phyloP scores from a whole-genome alignment of 2,888 invertebrate genomes.

The Oligia strigilis region DNA sequence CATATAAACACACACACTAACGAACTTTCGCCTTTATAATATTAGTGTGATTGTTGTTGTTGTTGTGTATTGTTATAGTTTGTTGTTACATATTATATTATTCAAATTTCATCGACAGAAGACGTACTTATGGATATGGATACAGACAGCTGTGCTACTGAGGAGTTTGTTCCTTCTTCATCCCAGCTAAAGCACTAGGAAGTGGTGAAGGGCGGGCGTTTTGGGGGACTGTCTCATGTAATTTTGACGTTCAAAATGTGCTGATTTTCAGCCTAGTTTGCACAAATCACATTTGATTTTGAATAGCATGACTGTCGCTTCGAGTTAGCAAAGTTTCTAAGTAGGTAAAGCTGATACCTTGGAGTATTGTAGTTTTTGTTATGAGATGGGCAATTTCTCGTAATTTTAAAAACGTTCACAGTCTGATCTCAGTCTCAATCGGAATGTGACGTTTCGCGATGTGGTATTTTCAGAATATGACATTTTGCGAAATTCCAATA shows the following conservation, averaged over 20 bases:
- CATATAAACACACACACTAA: too few species aligned
- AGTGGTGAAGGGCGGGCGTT: background rate
- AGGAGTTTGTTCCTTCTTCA: background rate
- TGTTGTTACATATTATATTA: background rate
- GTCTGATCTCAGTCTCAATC: too few species aligned
- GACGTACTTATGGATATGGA: background rate
- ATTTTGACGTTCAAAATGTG: background rate
- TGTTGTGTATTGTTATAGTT: background rate
- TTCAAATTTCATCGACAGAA: background rate
- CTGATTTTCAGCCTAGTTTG: background rate
- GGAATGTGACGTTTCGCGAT: too few species aligned
- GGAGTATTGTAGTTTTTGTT: background rate
- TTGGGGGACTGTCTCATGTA: background rate
- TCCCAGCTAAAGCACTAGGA: background rate
- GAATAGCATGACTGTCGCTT: background rate
- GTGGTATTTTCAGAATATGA: too few species aligned
- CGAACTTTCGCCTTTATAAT: too few species aligned
- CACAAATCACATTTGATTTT: background rate
- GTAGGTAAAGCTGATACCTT: background rate
- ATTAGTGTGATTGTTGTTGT: too few species aligned
- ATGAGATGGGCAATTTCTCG: background rate
- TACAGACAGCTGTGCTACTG: background rate
- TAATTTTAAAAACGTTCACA: too few species aligned
- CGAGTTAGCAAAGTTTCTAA: background rate
- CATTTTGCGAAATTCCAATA: too few species aligned